Evolutionary conservation across 2,797 vertebrate genomes (phyloP), one percentile per base, ranked within the genome.

Genomic region (Gadopsis marmoratus): DNA sequence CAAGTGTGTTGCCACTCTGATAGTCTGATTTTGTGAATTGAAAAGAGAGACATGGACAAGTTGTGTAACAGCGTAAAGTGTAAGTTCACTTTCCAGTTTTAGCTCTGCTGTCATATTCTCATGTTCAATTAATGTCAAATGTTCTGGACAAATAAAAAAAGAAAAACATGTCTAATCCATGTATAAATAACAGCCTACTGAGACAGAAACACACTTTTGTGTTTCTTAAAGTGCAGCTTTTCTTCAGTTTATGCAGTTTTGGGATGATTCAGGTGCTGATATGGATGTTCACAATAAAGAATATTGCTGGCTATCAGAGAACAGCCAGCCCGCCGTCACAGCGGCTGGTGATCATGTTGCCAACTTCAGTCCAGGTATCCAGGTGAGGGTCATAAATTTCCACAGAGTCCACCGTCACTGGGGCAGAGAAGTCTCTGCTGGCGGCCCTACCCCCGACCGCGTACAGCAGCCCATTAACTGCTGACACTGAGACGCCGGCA

Each of bases 321-420:
- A 99, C 97, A 48, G 97, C 98, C 84, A 99, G 91, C 0, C 97
- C 97, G n/a, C 97, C 98, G 63, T 99, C 98, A 2, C 97, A 99
- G 88, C 98, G 97, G 93, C 98, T 99, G 62, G 98, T 98, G 92
- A 99, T 99, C 98, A 99, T 99, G 90, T 98, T 98, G 85, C 97
- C 96, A 0, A 98, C 97, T 93, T 98, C 97, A 29, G 96, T 98
- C 98, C 98, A 99, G 8, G 96, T 96, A 86, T 99, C 98, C 88
- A 96, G 94, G 79, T 98, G 97, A 58, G 98, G 98, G 86, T 99
- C 98, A 58, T 99, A 99, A 90, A 99, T 96, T 91, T 99, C 98
- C 68, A 99, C 98, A 3, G 97, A 97, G 89, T 99, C 98, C 87
- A 97, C 95, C 0, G 98, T 99, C 80, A 98, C 97, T 0, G 98